These are phyloP conservation scores for Choloepus didactylus DNA, from an alignment of 2,797 vertebrate species.

Conservation along the genomic window DNA sequence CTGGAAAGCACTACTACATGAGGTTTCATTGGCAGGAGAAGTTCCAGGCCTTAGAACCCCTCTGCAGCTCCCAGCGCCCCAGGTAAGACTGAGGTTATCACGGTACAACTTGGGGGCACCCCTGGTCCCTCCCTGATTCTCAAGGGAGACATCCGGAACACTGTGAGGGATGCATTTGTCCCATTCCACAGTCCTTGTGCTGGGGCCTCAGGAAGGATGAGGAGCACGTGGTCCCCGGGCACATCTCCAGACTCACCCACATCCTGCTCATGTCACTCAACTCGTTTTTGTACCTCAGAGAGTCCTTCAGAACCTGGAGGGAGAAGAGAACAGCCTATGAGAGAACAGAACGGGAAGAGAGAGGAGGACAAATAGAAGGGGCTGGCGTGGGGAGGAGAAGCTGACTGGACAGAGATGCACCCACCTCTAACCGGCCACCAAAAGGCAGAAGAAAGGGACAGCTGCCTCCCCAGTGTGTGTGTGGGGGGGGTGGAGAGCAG, in stretches of 20 bases:
- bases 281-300: slow-evolving; percentile 96
- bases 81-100: neutral
- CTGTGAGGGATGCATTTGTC: neutral
- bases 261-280: slow-evolving; percentile 98
- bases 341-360: neutral
- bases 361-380: neutral
- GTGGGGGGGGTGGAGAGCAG: rapidly evolving
- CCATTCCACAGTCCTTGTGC: neutral
- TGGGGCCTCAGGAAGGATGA: neutral
- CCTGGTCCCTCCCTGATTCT: neutral
- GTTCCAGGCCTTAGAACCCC: neutral
- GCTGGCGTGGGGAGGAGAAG: rapidly evolving
- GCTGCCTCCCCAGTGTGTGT: neutral
- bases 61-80: neutral
- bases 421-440: rapidly evolving
- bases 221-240: rapidly evolving
- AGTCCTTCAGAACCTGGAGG: slow-evolving; percentile 97
- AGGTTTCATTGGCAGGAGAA: neutral
- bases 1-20: neutral
- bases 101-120: neutral
- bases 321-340: neutral
- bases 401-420: rapidly evolving
- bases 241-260: slow-evolving; percentile 93
- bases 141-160: neutral
- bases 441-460: neutral